These are phyloP conservation scores for Pangasius sanitwongsei DNA, from an alignment of 2,797 vertebrate genomes.

Conservation along the genomic window DNA sequence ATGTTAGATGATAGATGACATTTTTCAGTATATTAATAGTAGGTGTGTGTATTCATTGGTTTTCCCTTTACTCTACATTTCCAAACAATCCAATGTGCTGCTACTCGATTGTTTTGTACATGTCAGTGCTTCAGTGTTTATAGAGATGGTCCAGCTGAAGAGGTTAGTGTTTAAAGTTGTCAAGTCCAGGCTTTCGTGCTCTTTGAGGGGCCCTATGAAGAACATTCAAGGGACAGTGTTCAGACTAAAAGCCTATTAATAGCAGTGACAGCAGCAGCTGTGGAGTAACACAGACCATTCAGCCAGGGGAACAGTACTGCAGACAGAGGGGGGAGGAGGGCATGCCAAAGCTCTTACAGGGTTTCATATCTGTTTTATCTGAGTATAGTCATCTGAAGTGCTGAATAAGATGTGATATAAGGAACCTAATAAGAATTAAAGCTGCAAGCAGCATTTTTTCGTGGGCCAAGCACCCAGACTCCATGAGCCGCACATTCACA, in stretches of 20 bases:
- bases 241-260: constrained; percentile 59
- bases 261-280: constrained; percentile 58
- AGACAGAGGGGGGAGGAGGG: constrained; percentile 19
- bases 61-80: not conserved
- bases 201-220: constrained; percentile 55
- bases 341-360: constrained; percentile 18
- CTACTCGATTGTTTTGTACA: not conserved
- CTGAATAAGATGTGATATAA: constrained; percentile 22
- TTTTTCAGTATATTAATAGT: not conserved
- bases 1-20: not conserved
- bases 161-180: constrained; percentile 21
- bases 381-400: constrained; percentile 8
- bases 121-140: constrained; percentile 15
- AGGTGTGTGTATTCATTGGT: not conserved
- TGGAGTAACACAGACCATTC: constrained; percentile 48
- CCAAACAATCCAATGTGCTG: not conserved
- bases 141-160: constrained; percentile 9
- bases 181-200: constrained; percentile 40
- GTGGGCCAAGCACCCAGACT: too few species aligned
- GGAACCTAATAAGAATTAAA: constrained; percentile 2
- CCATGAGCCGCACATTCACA: too few species aligned
- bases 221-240: constrained; percentile 60
- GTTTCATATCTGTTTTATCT: constrained; percentile 36
- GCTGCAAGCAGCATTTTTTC: too few species aligned
- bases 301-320: constrained; percentile 24